These are phyloP conservation scores for Vidua macroura DNA, from an alignment of 2,113 vertebrate species.

Conservation along the genomic window DNA sequence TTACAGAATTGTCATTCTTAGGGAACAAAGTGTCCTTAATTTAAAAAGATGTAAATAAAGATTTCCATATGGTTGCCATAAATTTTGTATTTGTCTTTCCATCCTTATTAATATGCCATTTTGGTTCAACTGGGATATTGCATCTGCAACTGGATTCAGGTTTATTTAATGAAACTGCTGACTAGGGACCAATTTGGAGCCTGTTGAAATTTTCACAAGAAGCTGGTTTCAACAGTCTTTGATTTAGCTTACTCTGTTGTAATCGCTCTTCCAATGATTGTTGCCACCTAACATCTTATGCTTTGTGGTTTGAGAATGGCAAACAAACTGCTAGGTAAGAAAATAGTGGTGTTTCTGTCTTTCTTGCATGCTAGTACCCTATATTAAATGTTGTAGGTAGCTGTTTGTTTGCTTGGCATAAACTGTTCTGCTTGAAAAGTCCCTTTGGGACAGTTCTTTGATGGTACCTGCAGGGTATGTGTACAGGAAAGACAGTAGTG, in stretches of 20 bases:
- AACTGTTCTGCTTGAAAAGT: constrained; percentile 25
- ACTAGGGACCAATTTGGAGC: background rate
- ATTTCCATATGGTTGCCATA: background rate
- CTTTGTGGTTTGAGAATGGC: background rate
- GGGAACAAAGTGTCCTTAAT: background rate
- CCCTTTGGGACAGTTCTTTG: constrained; percentile 21
- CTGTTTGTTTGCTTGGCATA: constrained; percentile 28
- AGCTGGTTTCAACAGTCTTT: background rate
- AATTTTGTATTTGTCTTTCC: background rate
- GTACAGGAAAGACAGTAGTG: background rate
- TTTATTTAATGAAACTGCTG: background rate
- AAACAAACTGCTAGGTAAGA: background rate
- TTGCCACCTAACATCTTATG: background rate
- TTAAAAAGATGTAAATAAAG: background rate
- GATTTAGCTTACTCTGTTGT: background rate
- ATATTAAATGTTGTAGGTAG: background rate
- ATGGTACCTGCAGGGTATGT: background rate
- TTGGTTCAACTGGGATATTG: background rate
- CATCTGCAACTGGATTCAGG: background rate
- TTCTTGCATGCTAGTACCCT: background rate
- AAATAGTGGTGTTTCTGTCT: background rate
- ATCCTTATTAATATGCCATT: background rate
- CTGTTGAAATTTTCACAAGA: background rate
- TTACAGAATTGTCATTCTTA: background rate
- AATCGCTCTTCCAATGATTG: background rate